Percentiles rank a stretch among this genome's conserved stretches.
Conservation (phyloP, 2,797 vertebrate species). For the Urocyon cinereoargenteus region DNA sequence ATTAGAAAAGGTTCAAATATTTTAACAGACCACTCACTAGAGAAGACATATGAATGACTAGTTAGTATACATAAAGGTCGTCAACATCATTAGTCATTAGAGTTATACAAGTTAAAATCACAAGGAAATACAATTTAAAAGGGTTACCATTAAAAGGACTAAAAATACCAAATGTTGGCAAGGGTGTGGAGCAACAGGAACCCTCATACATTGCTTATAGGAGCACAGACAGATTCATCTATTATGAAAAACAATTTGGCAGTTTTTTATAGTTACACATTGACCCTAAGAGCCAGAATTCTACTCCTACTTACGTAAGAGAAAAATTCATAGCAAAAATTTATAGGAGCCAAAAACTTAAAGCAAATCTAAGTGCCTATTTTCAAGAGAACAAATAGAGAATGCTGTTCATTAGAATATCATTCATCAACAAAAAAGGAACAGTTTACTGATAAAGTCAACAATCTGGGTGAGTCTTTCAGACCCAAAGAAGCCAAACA, state of each 20-base stretch:
- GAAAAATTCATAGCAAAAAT: not conserved
- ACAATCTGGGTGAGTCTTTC: not conserved
- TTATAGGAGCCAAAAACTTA: not conserved
- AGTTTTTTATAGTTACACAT: not conserved
- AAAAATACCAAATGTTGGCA: not conserved
- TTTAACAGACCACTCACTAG: not conserved
- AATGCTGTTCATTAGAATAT: not conserved
- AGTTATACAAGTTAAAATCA: not conserved
- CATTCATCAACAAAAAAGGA: not conserved
- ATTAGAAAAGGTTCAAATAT: slow-evolving; percentile 6
- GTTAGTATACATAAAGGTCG: not conserved
- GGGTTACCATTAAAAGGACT: not conserved
- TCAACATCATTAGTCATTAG: not conserved
- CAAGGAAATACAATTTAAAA: not conserved
- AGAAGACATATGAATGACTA: not conserved
- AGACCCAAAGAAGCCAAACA: not conserved
- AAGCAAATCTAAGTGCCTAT: not conserved
- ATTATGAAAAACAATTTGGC: not conserved
- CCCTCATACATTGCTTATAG: not conserved
- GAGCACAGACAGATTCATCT: not conserved
- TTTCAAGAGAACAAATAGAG: not conserved
- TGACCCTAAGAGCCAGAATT: not conserved
- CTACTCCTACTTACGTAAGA: not conserved
- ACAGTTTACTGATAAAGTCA: not conserved
- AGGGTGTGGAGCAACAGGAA: not conserved